Base-by-base conservation (phyloP, 2,888 invertebrate species). In the Dermolepida albohirtum region DNA sequence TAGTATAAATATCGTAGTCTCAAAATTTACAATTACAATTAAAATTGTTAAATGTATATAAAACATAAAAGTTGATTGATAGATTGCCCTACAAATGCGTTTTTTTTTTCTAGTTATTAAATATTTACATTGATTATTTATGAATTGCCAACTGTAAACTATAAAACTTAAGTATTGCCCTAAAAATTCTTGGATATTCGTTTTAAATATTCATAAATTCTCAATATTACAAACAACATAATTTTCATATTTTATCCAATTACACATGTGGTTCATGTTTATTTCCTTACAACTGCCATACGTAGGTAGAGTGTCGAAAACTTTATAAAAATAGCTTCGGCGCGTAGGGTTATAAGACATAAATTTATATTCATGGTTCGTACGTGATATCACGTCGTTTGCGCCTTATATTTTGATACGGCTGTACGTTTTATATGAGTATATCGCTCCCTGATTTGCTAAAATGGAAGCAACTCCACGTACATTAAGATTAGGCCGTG, bases 351-450 rank as follows among this genome's bases (percentile, higher is more conserved):
- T 57, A 43, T 27, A 57, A 57, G 64, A 64, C 64, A 39, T 52
- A 52, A 64, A 51, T 64, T 41, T 64, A 40, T 64, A 64, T 64
- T 64, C 52, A 64, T 51, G 43, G 64, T 5, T 7, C 22, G 64
- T 50, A 64, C 64, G 64, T 40, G 64, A 40, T 51, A 64, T 51
- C 52, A 52, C 52, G 51, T 29, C 52, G 64, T 41, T 64, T 64
- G 40, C 40, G 64, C 51, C 22, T 50, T 64, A 52, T 27, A 51
- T 51, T 64, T 52, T 43, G 40, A 50, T 63, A 43, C 39, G 43
- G 12, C 12, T 57, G 41, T 43, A 43, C 43, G 43, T n/a, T 11
- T 29, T 43, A 22, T 22, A 41, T 17, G 57, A 22, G 22, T 27
- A 43, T 27, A 55, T 43, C 27, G 22, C 27, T 57, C 12, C 12